A percentile compares a stretch with the other conserved stretches of the same genome.
Conservation (phyloP, 2,113 vertebrate species). For the Gymnobelideus leadbeateri region DNA sequence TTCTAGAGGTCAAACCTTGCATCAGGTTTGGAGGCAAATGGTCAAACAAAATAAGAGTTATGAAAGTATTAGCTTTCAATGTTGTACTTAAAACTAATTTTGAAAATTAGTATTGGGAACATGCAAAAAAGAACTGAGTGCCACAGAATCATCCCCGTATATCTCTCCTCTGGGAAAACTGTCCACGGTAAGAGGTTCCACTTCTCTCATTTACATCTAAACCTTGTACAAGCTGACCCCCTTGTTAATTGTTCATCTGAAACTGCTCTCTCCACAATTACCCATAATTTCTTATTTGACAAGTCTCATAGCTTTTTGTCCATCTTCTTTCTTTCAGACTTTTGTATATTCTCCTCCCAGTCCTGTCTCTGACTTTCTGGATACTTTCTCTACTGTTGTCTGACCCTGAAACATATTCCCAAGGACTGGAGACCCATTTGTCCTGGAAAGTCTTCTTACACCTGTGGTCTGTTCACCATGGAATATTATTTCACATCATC, state of each 20-base stretch:
- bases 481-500: background rate
- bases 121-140: conserved; percentile 55
- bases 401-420: background rate
- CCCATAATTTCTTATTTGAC: background rate
- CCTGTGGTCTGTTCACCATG: background rate
- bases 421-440: background rate
- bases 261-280: background rate
- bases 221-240: background rate
- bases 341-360: background rate
- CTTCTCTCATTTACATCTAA: background rate
- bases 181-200: background rate
- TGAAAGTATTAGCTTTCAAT: background rate
- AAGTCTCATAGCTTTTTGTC: background rate
- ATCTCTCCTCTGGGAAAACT: background rate
- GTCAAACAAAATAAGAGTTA: conserved; percentile 7
- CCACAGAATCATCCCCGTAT: background rate
- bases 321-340: background rate
- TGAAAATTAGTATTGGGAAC: background rate
- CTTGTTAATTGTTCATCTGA: background rate
- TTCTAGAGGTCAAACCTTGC: conserved; percentile 6
- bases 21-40: conserved; percentile 31
- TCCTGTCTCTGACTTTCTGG: background rate
- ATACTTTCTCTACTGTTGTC: background rate
- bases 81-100: conserved; percentile 10
- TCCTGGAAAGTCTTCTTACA: background rate